Evolutionary conservation across 2,797 vertebrate genomes (phyloP), one percentile per base, ranked within the genome.

Genomic region (Diplodus puntazzo): DNA sequence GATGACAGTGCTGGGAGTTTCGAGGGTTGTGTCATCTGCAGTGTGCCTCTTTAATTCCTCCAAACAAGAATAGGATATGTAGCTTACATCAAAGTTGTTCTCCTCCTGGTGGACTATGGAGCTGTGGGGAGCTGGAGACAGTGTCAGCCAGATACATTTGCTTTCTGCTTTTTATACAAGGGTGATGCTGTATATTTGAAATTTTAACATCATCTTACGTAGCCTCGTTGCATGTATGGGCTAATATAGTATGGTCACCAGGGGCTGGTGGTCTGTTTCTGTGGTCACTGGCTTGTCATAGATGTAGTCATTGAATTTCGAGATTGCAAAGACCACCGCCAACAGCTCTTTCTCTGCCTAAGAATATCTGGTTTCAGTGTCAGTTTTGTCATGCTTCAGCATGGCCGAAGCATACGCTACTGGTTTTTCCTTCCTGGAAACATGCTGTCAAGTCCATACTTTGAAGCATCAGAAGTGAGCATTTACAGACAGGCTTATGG

Each of bases 241-340:
- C 52, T 78, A 78, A 11, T 75, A 84, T 0, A 71, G 1, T 1
- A 75, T 75, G 0, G 63, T 73, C 30, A 34, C 30, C 30, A 34
- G n/a, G 11, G 11, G 1, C 4, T 52, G 59, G n/a, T 81, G 80
- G 64, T 75, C 58, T 0, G 11, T 83, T 34, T 77, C 64, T 0
- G 73, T 23, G 16, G 55, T 23, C 0, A 78, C 30, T 5, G 71
- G 20, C 11, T 80, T 0, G 30, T 30, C 27, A 30, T 30, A 30
- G 27, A 30, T 30, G 27, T 30, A 30, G 30, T 34, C 30, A 34
- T 8, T 34, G 30, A 34, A 34, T 34, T 34, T 34, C 7, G 45
- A 21, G 14, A 82, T 81, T 3, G 80, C 66, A 68, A 83, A 84
- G 0, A 80, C 60, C 0, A 86, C 63, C 1, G 81, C 69, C 2